Evolutionary conservation across 1,140 invertebrate species (phyloP).

Genomic region (Hestina assimilis): DNA sequence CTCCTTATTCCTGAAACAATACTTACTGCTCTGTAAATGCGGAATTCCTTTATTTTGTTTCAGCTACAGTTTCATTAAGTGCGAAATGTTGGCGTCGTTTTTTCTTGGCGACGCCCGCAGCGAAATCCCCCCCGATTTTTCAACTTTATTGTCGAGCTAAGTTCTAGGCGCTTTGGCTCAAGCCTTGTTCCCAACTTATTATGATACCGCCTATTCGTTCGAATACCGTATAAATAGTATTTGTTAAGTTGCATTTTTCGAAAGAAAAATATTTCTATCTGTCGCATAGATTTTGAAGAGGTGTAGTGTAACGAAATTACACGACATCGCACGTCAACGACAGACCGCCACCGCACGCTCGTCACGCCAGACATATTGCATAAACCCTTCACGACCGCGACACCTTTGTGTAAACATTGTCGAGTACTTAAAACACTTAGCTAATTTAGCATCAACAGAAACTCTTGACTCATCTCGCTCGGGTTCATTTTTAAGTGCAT

Average conservation of each 20-base stretch:
- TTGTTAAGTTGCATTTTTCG: too few relatives aligned
- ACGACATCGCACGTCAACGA: conserved; percentile 6
- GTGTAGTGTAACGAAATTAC: conserved; percentile 23
- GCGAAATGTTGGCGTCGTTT: conserved; percentile 69
- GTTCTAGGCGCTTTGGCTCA: conserved; percentile 54
- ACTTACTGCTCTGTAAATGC: conserved; percentile 56
- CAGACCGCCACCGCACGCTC: conserved; percentile 15
- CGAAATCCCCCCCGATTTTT: conserved; percentile 68
- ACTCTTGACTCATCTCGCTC: conserved; percentile 6
- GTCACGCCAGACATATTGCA: conserved; percentile 25
- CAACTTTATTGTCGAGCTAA: conserved; percentile 68
- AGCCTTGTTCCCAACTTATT: conserved; percentile 56
- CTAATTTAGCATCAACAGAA: conserved; percentile 15
- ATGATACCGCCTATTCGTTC: conserved; percentile 46
- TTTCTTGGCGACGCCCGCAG: conserved; percentile 63
- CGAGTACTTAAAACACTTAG: conserved; percentile 22
- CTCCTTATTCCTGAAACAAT: conserved; percentile 53
- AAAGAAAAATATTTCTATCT: too few relatives aligned
- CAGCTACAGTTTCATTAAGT: conserved; percentile 74
- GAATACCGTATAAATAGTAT: conserved; percentile 3
- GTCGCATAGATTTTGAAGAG: conserved; percentile 5
- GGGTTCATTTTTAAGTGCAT: conserved; percentile 11
- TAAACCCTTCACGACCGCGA: conserved; percentile 11
- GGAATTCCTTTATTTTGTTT: conserved; percentile 67
- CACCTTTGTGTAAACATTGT: conserved; percentile 23